These are phyloP conservation scores for Pseudococcus jackbeardsleyi DNA, from an alignment of 2,888 invertebrate genomes.

Conservation along the genomic window DNA sequence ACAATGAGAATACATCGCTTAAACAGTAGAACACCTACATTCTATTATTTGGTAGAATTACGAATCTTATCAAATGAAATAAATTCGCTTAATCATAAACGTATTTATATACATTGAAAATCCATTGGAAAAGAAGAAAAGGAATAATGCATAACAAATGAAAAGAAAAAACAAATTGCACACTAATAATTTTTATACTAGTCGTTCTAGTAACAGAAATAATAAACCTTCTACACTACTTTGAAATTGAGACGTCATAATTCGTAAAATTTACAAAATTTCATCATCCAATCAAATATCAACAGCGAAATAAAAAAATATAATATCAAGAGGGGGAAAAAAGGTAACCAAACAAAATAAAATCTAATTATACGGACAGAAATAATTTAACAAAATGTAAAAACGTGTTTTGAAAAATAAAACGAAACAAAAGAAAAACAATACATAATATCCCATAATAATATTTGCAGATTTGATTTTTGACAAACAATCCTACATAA, in stretches of 20 bases:
- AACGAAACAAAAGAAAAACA: not conserved
- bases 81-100: slow-evolving; percentile 49
- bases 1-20: slow-evolving; percentile 51
- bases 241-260: not conserved
- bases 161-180: slow-evolving; percentile 53
- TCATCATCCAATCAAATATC: not conserved
- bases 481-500: not conserved
- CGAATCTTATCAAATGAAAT: slow-evolving; percentile 56
- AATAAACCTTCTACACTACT: not conserved
- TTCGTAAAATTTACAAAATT: not conserved
- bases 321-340: not conserved
- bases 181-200: slow-evolving; percentile 49
- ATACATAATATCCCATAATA: not conserved
- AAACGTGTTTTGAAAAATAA: slow-evolving; percentile 13
- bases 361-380: slow-evolving; percentile 1
- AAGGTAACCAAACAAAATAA: slow-evolving; percentile 43
- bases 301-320: slow-evolving; percentile 25
- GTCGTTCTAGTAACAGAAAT: slow-evolving; percentile 38
- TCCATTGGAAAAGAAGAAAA: slow-evolving; percentile 4
- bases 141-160: slow-evolving; percentile 36
- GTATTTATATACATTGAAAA: slow-evolving; percentile 47
- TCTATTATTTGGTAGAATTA: slow-evolving; percentile 60
- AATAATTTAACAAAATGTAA: slow-evolving; percentile 35
- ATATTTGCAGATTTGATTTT: not conserved
- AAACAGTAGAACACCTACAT: slow-evolving; percentile 50